A percentile compares a stretch with the other conserved stretches of the same genome.
Evolutionary conservation across 2,797 vertebrate genomes (phyloP).

Genomic region (Chaenodraco wilsoni): DNA sequence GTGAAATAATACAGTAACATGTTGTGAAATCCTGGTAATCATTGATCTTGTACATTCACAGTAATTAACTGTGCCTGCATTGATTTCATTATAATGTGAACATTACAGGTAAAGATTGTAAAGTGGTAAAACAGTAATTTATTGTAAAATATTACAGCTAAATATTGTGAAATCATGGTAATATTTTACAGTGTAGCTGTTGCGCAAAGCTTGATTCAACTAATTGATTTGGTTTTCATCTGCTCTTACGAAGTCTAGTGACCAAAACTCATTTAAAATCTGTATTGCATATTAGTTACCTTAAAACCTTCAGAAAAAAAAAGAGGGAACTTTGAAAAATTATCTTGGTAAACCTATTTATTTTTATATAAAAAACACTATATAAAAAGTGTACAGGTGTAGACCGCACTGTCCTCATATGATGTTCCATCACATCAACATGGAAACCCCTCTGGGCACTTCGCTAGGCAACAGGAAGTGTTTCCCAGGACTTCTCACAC

Average conservation of each 20-base stretch:
- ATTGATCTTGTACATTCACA: too few species aligned
- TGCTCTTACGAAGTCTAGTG: neutral
- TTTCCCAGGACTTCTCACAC: constrained; percentile 55
- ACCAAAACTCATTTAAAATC: neutral
- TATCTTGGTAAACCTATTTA: too few species aligned
- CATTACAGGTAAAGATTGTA: too few species aligned
- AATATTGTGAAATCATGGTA: too few species aligned
- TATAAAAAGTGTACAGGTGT: constrained; percentile 27
- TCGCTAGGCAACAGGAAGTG: constrained; percentile 48
- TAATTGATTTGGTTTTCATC: constrained; percentile 22
- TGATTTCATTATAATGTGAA: too few species aligned
- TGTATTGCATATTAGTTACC: neutral
- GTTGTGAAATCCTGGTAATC: too few species aligned
- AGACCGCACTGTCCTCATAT: constrained; percentile 15
- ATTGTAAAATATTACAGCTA: too few species aligned
- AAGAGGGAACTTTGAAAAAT: too few species aligned
- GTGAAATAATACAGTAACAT: too few species aligned
- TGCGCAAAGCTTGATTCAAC: constrained; percentile 24
- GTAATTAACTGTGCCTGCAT: too few species aligned
- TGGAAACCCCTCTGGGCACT: constrained; percentile 40
- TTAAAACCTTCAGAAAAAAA: too few species aligned
- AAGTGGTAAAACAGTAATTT: too few species aligned
- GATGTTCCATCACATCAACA: constrained; percentile 30
- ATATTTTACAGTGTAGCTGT: neutral
- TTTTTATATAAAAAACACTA: neutral